Conservation (phyloP, 2,797 vertebrate species). For the Megalops cyprinoides region DNA sequence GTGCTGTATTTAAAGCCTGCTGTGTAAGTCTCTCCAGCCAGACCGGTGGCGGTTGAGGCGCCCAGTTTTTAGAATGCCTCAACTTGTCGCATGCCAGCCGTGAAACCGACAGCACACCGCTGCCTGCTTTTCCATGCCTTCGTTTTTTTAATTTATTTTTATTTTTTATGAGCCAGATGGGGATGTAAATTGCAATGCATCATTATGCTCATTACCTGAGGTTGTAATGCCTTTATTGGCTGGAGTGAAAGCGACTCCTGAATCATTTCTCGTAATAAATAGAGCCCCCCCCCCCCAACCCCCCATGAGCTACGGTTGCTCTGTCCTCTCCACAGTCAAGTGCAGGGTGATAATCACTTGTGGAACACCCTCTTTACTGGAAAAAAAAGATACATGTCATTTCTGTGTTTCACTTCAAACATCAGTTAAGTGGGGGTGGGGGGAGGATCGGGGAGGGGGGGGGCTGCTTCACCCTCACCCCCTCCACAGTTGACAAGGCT, state of each 20-base stretch:
- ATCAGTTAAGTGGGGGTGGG: neutral
- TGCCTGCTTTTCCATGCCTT: neutral
- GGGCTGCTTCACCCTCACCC: too few species aligned
- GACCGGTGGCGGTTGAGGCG: too few species aligned
- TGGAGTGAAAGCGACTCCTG: too few species aligned
- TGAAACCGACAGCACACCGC: neutral
- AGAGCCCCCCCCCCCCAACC: too few species aligned
- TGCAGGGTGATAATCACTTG: neutral
- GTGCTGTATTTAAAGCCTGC: too few species aligned
- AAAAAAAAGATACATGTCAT: neutral
- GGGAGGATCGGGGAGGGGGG: too few species aligned
- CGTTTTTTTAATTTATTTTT: neutral
- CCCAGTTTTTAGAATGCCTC: too few species aligned
- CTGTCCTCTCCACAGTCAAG: neutral
- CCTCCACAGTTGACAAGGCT: neutral
- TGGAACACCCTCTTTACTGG: neutral
- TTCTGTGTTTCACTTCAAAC: neutral
- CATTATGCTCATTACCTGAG: slow-evolving; percentile 5
- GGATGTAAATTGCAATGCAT: neutral
- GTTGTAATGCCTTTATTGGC: slow-evolving; percentile 19
- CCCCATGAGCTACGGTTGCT: too few species aligned
- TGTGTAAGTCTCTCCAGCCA: too few species aligned
- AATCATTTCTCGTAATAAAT: too few species aligned
- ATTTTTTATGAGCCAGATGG: neutral
- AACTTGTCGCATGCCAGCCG: neutral